These are phyloP conservation scores for Apamea monoglypha DNA, from an alignment of 2,888 invertebrate genomes.

Conservation along the genomic window DNA sequence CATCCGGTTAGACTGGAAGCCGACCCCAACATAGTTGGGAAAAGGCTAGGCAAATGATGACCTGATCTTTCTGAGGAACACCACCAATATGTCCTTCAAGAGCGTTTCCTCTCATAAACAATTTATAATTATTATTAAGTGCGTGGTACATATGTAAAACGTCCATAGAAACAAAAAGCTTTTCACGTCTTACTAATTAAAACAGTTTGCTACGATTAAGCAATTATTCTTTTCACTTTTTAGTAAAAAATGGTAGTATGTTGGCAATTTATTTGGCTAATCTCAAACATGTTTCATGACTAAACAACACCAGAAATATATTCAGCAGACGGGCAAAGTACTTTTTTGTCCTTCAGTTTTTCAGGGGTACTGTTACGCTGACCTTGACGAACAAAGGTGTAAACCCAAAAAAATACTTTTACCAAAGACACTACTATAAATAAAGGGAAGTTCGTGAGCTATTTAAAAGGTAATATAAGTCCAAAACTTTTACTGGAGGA, in stretches of 20 bases:
- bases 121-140: not conserved
- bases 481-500: conserved; percentile 37
- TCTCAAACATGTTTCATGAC: conserved; percentile 44
- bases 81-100: too few species aligned
- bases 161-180: not conserved
- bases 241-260: not conserved
- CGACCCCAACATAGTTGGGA: too few species aligned
- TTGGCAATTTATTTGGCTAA: conserved; percentile 37
- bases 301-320: conserved; percentile 34
- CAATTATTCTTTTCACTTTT: conserved; percentile 8
- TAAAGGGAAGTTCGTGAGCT: conserved; percentile 17
- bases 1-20: too few species aligned
- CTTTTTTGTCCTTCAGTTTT: conserved; percentile 49
- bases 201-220: conserved; percentile 4
- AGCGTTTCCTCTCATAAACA: too few species aligned
- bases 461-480: conserved; percentile 25
- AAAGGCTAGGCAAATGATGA: too few species aligned
- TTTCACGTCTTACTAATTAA: not conserved
- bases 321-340: conserved; percentile 34
- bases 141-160: not conserved
- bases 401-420: conserved; percentile 37
- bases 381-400: conserved; percentile 33
- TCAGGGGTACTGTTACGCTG: not conserved
- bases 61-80: too few species aligned
- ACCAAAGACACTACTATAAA: conserved; percentile 37